Percentiles rank a stretch among this genome's conserved stretches.
These are phyloP conservation scores for Muscina levida DNA, from an alignment of 2,888 invertebrate genomes.

Conservation along the genomic window DNA sequence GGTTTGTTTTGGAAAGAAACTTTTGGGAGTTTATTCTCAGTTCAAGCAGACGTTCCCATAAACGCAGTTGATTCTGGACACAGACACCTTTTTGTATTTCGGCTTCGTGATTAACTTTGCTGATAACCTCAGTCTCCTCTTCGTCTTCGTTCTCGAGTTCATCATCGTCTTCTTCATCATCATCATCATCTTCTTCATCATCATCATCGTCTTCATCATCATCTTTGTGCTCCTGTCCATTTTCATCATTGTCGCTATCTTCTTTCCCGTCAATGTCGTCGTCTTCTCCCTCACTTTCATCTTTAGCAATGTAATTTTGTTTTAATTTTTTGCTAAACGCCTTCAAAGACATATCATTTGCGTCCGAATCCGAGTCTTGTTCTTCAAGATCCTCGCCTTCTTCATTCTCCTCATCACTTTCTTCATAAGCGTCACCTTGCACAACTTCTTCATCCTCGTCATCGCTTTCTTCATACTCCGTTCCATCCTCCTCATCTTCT, in stretches of 20 bases:
- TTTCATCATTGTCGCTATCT: conserved; percentile 56
- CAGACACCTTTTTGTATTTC: conserved; percentile 84
- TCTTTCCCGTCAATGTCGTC: conserved; percentile 63
- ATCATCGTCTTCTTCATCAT: conserved; percentile 72
- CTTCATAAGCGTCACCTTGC: conserved; percentile 72
- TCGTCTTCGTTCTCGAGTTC: conserved; percentile 68
- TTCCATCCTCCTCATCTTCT: conserved; percentile 60
- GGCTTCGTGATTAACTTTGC: conserved; percentile 79
- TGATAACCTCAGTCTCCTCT: conserved; percentile 68
- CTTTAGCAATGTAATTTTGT: no score
- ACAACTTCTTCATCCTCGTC: conserved; percentile 70
- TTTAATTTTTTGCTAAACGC: conserved; percentile 55
- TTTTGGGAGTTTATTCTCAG: conserved; percentile 93
- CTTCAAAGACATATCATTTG: conserved; percentile 63
- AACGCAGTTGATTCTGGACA: conserved; percentile 85
- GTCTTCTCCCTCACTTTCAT: conserved; percentile 32
- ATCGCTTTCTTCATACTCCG: conserved; percentile 35
- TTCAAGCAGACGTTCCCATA: conserved; percentile 94
- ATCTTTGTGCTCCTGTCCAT: conserved; percentile 70
- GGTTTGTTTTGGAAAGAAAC: conserved; percentile 87
- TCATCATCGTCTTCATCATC: conserved; percentile 65
- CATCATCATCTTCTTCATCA: conserved; percentile 65
- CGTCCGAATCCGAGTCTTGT: conserved; percentile 68
- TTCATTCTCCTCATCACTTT: conserved; percentile 69
- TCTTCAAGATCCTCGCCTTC: conserved; percentile 64